These are phyloP conservation scores for Zapornia atra DNA, from an alignment of 2,113 vertebrate species.

Conservation along the genomic window DNA sequence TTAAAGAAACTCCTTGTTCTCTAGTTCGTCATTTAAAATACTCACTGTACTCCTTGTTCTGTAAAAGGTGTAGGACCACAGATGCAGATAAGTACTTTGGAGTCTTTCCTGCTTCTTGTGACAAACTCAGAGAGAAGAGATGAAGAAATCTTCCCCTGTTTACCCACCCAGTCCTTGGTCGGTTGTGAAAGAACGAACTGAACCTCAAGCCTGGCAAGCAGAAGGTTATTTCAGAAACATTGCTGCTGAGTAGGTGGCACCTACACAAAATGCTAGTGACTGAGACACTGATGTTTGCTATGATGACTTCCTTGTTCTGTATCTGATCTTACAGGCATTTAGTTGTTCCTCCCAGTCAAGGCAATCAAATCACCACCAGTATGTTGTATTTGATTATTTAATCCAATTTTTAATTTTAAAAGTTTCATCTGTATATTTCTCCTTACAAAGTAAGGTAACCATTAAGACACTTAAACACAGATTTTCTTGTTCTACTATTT, in stretches of 20 bases:
- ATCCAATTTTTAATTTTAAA: neutral
- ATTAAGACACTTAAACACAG: neutral
- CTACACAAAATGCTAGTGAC: neutral
- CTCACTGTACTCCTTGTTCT: slow-evolving; percentile 85
- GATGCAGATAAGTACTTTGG: slow-evolving; percentile 85
- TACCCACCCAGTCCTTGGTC: slow-evolving; percentile 80
- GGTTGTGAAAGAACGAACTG: slow-evolving; percentile 90
- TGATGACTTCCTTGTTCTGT: neutral
- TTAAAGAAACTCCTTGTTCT: accelerated
- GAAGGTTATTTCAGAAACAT: neutral
- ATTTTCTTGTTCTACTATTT: neutral
- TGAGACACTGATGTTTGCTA: neutral
- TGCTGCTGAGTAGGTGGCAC: neutral
- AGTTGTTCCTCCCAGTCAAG: neutral
- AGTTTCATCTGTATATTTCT: neutral
- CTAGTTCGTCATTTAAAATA: neutral
- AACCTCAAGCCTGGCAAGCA: slow-evolving; percentile 85
- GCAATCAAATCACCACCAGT: neutral
- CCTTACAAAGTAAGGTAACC: neutral
- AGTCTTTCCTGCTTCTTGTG: slow-evolving; percentile 72
- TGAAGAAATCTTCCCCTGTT: slow-evolving; percentile 82
- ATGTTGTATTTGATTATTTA: neutral
- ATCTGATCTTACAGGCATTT: neutral
- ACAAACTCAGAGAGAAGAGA: slow-evolving; percentile 81
- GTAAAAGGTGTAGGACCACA: slow-evolving; percentile 90